Base-by-base conservation (phyloP, 2,888 invertebrate genomes). In the Escarpia spicata region DNA sequence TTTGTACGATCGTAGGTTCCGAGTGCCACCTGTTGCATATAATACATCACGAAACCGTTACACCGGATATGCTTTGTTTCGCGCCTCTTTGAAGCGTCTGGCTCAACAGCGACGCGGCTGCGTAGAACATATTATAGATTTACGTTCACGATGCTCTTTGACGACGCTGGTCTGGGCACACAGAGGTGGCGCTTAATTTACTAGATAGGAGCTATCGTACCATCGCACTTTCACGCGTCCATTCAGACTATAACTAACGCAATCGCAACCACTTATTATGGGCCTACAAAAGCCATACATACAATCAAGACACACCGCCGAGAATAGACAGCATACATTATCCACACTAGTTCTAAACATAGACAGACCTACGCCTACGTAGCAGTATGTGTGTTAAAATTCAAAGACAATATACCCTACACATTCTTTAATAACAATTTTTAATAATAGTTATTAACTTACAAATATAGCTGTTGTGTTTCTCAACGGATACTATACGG, bases 91-190 rank as follows among this genome's bases (percentile, higher is more conserved):
- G 75, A 75, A 26, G 26, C 75, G 75, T 26, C 26, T 75, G 75
- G 75, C 75, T 75, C 75, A n/a, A 26, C n/a, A 75, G 75, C 75
- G 75, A 75, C 75, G 75, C 75, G 75, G 75, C 75, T 75, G 75
- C 19, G 26, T 26, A 75, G 75, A 75, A 75, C 75, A n/a, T 75
- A 75, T 37, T 37, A 37, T 75, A 75, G 75, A 75, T 75, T 75
- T 75, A 75, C 75, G 19, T 75, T 26, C 75, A 75, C 75, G 75
- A 75, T 75, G 75, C 4, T 75, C 75, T 75, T 75, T 75, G 75
- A 26, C 19, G 75, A 75, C 26, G 26, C 26, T 26, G 12, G 26
- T 6, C 4, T 75, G 75, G 75, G 75, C 4, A 26, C 10, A n/a
- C 75, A n/a, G 26, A 26, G 75, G 15, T 75, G 75, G 19, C 75